These are phyloP conservation scores for Calosoma granatense DNA, from an alignment of 1,140 invertebrate genomes.

Conservation along the genomic window DNA sequence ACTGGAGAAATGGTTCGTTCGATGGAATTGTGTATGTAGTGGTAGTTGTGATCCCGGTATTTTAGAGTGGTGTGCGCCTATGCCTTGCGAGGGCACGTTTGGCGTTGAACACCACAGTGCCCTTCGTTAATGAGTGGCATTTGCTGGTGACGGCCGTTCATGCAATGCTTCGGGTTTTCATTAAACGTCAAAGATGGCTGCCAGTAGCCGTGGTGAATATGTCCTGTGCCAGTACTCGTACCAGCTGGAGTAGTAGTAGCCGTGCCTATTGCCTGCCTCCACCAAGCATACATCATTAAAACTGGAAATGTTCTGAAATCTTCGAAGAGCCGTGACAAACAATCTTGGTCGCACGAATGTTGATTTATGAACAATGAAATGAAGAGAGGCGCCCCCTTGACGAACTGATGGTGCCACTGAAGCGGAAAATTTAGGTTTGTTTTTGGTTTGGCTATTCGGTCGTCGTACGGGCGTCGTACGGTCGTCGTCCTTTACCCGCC, in stretches of 20 bases:
- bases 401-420: background rate
- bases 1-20: too few relatives aligned
- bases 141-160: background rate
- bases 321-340: background rate
- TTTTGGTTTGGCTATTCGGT: background rate
- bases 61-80: too few relatives aligned
- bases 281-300: background rate
- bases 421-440: background rate
- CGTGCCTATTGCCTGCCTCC: too few relatives aligned
- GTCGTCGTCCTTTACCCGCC: background rate
- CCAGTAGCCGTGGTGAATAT: background rate
- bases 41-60: too few relatives aligned
- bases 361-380: background rate
- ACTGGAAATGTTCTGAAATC: background rate
- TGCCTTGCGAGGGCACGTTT: too few relatives aligned
- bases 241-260: background rate
- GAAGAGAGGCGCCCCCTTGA: background rate
- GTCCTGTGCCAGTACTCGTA: background rate
- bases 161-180: background rate
- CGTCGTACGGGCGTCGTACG: background rate
- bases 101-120: background rate
- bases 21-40: too few relatives aligned
- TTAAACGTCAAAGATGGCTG: background rate
- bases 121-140: background rate
- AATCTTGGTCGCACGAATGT: background rate